Conservation (phyloP, 1,140 invertebrate genomes). For the Onthophagus taurus region DNA sequence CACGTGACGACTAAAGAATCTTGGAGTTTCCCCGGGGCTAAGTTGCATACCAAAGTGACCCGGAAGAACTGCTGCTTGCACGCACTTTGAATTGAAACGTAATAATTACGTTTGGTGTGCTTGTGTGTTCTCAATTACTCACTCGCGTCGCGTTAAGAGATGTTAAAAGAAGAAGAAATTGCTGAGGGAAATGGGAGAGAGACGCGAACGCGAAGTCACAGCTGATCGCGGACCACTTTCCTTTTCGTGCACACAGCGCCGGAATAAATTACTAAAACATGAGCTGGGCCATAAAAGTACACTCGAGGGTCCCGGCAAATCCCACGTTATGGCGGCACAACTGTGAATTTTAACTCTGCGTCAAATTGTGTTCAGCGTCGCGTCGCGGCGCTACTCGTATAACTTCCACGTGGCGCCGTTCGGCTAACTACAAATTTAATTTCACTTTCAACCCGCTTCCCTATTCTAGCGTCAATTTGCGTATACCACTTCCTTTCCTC, state of each 20-base stretch:
- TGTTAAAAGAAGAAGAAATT: slow-evolving; percentile 3
- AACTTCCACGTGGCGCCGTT: too few relatives aligned
- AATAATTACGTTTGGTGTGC: too few relatives aligned
- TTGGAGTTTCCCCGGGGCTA: too few relatives aligned
- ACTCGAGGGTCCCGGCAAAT: slow-evolving; percentile 28
- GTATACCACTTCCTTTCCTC: too few relatives aligned
- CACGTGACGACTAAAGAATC: too few relatives aligned
- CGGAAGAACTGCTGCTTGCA: too few relatives aligned
- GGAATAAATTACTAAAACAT: slow-evolving; percentile 33
- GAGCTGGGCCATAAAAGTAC: slow-evolving; percentile 29
- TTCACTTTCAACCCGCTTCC: too few relatives aligned
- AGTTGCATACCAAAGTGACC: too few relatives aligned
- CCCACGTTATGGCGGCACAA: slow-evolving; percentile 24
- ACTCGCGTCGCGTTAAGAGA: slow-evolving; percentile 13
- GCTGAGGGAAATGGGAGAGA: slow-evolving; percentile 5
- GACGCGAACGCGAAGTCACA: slow-evolving; percentile 20
- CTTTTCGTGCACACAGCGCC: slow-evolving; percentile 28
- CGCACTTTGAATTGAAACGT: too few relatives aligned
- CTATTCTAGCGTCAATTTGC: too few relatives aligned
- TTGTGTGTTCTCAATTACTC: too few relatives aligned
- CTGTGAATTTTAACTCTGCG: slow-evolving; percentile 15
- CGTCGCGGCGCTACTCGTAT: slow-evolving; percentile 1
- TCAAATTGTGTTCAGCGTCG: slow-evolving; percentile 7
- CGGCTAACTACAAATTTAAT: too few relatives aligned
- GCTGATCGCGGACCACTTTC: slow-evolving; percentile 27